Base-by-base conservation (phyloP, 2,113 vertebrate species). In the Fulmarus glacialis region DNA sequence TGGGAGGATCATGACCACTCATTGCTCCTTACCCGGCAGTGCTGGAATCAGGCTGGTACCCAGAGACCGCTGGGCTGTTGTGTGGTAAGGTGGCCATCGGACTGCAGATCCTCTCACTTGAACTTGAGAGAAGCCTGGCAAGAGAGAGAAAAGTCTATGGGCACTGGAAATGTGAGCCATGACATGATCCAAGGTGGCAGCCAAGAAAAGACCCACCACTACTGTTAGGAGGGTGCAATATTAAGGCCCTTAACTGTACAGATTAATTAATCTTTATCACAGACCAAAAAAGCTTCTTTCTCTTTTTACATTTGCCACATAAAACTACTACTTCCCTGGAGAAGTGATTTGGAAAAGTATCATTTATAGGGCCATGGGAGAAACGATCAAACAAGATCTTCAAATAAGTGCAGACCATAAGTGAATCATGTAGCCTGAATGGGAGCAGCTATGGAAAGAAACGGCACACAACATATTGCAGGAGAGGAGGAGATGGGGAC, bases 1-100 rank as follows among this genome's bases (percentile, higher is more conserved):
- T 0, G 0, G 71, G 43, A 47, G 38, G 21, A 45, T 3, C 45
- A 10, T 4, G 21, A 48, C 24, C 81, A 24, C 42, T 20, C 70
- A 2, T 2, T 1, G 63, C 30, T 79, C 55, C 5, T 96, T 96
- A 97, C 97, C 95, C 91, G 11, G 94, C 43, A 48, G 72, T 4
- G 82, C 64, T 95, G 95, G 94, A 19, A 32, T 97, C 95, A 2
- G 93, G 84, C n/a, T 97, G 95, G 81, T 94, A 94, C 8, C 70
- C 89, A 12, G 85, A 18, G 62, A 47, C 34, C 1, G 17, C 53
- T 7, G 93, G 47, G 66, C 77, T 90, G 82, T 13, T 50, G 62
- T 82, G 89, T 0, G 66, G 48, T 34, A 18, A 42, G 62, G 87
- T 68, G 86, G 40, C 23, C 6, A 24, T 3, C 1, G 93, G 80